Percentiles rank a stretch among this genome's conserved stretches.
Conservation (phyloP, 2,888 invertebrate species). For the Caenorhabditis sp. region DNA sequence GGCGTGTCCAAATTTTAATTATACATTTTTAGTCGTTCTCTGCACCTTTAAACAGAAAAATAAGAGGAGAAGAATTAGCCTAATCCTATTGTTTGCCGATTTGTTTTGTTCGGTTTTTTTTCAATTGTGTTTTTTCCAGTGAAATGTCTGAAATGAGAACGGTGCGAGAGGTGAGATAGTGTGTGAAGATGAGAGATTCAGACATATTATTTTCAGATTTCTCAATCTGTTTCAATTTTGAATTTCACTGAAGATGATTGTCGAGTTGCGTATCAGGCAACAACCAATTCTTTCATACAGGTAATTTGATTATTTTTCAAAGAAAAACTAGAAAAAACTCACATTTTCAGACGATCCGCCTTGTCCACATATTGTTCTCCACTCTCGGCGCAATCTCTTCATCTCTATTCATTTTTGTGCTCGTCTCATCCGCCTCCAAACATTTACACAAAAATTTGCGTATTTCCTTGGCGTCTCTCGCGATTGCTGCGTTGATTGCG, state of each 20-base stretch:
- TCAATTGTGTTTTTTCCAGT: no score
- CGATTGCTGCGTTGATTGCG: conserved; percentile 46
- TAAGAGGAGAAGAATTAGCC: neutral
- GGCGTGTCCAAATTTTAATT: no score
- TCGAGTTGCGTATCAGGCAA: conserved; percentile 40
- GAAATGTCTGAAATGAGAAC: neutral
- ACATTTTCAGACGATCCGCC: conserved; percentile 51
- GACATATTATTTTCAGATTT: conserved; percentile 2
- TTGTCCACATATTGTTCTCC: conserved; percentile 49
- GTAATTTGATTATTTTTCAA: conserved; percentile 10
- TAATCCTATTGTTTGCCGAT: neutral
- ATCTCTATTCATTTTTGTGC: conserved; percentile 49
- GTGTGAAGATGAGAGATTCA: no score
- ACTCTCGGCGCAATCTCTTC: conserved; percentile 42
- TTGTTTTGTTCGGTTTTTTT: conserved; percentile 6
- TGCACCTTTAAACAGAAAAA: neutral
- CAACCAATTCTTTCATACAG: conserved; percentile 49
- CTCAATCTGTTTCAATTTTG: conserved; percentile 46
- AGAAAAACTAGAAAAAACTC: no score
- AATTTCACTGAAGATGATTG: conserved; percentile 50
- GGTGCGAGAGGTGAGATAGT: conserved; percentile 5
- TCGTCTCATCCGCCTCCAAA: conserved; percentile 36
- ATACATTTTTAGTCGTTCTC: neutral
- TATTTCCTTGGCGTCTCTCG: conserved; percentile 45
- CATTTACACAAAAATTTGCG: conserved; percentile 52